phyloP scores from a whole-genome alignment of 2,113 vertebrate species.

The Pterocles gutturalis region DNA sequence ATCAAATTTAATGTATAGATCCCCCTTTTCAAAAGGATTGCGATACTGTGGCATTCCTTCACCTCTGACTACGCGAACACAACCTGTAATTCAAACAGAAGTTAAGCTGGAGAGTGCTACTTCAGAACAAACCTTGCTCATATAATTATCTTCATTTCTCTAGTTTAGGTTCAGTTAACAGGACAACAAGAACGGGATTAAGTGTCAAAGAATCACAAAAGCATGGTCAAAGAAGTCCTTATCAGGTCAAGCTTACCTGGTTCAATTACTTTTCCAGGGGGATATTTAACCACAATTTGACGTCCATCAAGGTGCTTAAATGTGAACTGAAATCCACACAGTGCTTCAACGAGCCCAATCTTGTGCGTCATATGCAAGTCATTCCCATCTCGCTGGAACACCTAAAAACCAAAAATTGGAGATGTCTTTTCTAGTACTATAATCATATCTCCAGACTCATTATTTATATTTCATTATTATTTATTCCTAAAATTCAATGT shows the following conservation, averaged over 20 bases:
- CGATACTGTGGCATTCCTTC: conserved; percentile 99
- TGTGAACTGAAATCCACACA: conserved; percentile 97
- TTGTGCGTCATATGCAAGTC: conserved; percentile 96
- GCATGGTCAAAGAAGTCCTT: neutral
- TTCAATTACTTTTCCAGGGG: conserved; percentile 97
- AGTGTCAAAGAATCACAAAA: neutral
- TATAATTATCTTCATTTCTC: neutral
- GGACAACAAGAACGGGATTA: neutral
- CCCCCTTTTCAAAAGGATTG: conserved; percentile 98
- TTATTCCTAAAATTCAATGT: neutral
- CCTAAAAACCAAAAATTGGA: conserved; percentile 55
- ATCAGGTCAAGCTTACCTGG: conserved; percentile 82
- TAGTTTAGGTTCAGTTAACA: neutral
- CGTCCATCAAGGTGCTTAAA: conserved; percentile 94
- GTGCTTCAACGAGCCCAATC: conserved; percentile 95
- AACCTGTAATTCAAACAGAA: conserved; percentile 77
- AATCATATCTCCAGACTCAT: neutral
- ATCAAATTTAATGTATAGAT: conserved; percentile 97
- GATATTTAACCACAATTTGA: conserved; percentile 96
- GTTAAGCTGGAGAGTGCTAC: neutral
- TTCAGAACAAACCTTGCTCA: neutral
- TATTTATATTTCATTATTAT: neutral
- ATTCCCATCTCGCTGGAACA: conserved; percentile 89
- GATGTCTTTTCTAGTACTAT: neutral
- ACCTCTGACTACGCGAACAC: conserved; percentile 89